Evolutionary conservation across 2,888 invertebrate species (phyloP), one percentile per base, ranked within the genome.

Genomic region (Escarpia spicata): DNA sequence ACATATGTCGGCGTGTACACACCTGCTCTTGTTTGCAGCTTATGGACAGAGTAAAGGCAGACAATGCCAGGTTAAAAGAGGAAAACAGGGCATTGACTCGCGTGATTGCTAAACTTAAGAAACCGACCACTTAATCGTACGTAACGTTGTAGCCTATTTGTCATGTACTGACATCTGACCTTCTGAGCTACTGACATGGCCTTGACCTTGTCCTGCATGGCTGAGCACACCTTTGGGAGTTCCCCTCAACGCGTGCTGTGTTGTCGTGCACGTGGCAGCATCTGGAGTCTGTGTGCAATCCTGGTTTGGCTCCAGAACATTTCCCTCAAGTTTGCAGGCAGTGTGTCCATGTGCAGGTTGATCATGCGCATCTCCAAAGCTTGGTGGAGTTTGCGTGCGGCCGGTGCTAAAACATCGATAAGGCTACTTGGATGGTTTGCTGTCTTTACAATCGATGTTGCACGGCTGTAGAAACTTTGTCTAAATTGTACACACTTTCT

Each of bases 21-120:
- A 4, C 26, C 75, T n/a, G 4, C 75, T 75, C 75, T 75, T 75
- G 26, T 75, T 75, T 75, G 26, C 75, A 75, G 75, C 75, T 75
- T 26, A 75, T 75, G 75, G 75, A 75, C 19, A 75, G 75, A 75
- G 75, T 75, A 75, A 94, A 94, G 92, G 91, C 92, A 9, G 94
- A 94, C 91, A 94, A 94, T 92, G 98, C 98, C 97, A 98, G 98
- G 97, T 97, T 99, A 97, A 99, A 99, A 97, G 99, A 99, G 97
- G 99, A 99, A 98, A 99, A 99, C 97, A 98, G 98, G 97, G 99
- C 99, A 97, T 98, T 99, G 97, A 99, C 99, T 97, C 98, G 99
- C 97, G 99, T 99, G 97, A 98, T 99, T 97, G 98, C 98, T 98
- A 99, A 99, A 98, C 98, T 99, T 97, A 99, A 96, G 92, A 96